These are phyloP conservation scores for Tanytarsus gracilentus DNA, from an alignment of 2,888 invertebrate species.

Conservation along the genomic window DNA sequence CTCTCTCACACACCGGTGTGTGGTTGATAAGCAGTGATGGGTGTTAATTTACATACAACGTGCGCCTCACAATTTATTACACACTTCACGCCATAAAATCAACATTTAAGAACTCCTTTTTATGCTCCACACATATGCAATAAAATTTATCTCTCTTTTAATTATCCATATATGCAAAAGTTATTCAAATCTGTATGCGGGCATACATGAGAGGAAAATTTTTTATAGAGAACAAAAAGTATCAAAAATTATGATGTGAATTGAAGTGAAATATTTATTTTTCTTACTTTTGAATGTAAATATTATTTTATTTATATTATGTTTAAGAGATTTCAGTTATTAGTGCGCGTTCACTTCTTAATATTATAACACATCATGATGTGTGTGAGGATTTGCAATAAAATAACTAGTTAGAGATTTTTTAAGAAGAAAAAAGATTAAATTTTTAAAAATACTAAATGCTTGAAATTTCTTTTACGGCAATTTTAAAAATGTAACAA, in stretches of 20 bases:
- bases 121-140: not conserved
- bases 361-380: not conserved
- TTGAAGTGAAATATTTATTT: slow-evolving; percentile 18
- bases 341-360: not conserved
- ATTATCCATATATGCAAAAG: too few species aligned
- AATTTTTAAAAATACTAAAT: too few species aligned
- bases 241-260: not conserved
- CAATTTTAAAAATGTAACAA: too few species aligned
- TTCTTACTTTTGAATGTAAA: slow-evolving; percentile 24
- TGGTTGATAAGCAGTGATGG: slow-evolving; percentile 2
- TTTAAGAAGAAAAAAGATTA: not conserved
- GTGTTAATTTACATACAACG: slow-evolving; percentile 27
- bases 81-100: too few species aligned
- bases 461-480: too few species aligned
- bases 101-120: not conserved
- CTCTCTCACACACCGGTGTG: not conserved
- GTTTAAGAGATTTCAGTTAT: slow-evolving; percentile 27
- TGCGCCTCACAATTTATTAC: too few species aligned
- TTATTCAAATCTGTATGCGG: too few species aligned
- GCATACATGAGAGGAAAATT: too few species aligned
- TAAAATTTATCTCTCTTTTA: too few species aligned
- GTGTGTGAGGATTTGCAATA: not conserved
- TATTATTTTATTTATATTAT: slow-evolving; percentile 27
- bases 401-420: too few species aligned
- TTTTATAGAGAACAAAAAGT: not conserved